Evolutionary conservation across 2,113 vertebrate genomes (phyloP).

Genomic region (Ameiurus melas): DNA sequence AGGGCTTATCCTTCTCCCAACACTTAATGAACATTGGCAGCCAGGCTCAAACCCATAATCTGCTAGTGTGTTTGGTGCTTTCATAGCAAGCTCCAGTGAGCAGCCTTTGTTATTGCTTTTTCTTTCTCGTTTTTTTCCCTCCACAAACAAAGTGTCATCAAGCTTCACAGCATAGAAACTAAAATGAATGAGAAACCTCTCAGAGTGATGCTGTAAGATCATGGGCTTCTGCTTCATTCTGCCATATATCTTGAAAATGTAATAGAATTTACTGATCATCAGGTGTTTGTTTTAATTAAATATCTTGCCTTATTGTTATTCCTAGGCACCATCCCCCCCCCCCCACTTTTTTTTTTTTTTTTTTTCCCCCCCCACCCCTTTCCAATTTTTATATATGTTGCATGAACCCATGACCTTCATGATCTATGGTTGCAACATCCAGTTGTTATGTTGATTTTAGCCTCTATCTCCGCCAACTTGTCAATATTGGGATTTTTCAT

Average conservation of each 20-base stretch:
- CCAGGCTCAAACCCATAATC: slow-evolving; percentile 55
- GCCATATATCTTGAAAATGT: slow-evolving; percentile 3
- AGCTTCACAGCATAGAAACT: slow-evolving; percentile 26
- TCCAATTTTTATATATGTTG: not conserved
- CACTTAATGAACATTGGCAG: slow-evolving; percentile 59
- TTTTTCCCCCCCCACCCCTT: no score
- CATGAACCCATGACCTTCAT: slow-evolving; percentile 40
- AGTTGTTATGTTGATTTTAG: slow-evolving; percentile 32
- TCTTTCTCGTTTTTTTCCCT: slow-evolving; percentile 14
- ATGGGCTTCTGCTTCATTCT: not conserved
- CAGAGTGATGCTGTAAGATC: slow-evolving; percentile 18
- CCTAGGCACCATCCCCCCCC: no score
- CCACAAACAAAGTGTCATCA: slow-evolving; percentile 32
- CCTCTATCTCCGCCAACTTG: slow-evolving; percentile 17
- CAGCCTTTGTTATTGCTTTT: slow-evolving; percentile 52
- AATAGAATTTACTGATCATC: slow-evolving; percentile 15
- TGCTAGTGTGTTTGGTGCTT: slow-evolving; percentile 57
- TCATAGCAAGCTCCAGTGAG: slow-evolving; percentile 54
- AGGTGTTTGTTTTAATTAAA: slow-evolving; percentile 23
- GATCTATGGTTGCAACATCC: slow-evolving; percentile 2
- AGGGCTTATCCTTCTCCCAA: slow-evolving; percentile 52
- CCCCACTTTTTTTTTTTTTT: no score
- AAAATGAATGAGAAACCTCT: slow-evolving; percentile 38
- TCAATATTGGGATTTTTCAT: slow-evolving; percentile 29
- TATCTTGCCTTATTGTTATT: not conserved